Percentiles rank a stretch among this genome's conserved stretches.
These are phyloP conservation scores for Lepidocyrtoides sp. DNA, from an alignment of 2,888 invertebrate genomes.

Conservation along the genomic window DNA sequence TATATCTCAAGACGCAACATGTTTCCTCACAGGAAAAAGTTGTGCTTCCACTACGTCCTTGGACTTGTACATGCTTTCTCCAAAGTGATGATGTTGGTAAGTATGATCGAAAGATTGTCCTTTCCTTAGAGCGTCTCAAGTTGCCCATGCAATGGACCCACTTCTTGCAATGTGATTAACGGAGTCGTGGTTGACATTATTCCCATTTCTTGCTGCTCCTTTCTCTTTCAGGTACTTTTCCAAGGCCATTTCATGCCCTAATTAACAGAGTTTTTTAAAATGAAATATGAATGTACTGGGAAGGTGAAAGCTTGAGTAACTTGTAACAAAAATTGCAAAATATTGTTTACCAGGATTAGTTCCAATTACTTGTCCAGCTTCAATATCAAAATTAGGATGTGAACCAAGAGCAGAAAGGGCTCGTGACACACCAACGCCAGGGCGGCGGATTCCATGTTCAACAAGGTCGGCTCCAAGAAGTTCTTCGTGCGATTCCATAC, in stretches of 20 bases:
- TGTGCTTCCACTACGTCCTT: too few species aligned
- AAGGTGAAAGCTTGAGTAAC: background rate
- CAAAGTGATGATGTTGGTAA: too few species aligned
- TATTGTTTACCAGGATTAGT: slow-evolving; percentile 84
- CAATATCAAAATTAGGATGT: slow-evolving; percentile 84
- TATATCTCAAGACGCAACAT: background rate
- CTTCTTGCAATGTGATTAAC: slow-evolving; percentile 58
- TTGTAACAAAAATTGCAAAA: background rate
- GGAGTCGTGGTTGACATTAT: slow-evolving; percentile 66
- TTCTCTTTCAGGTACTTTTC: slow-evolving; percentile 83
- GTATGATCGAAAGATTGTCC: background rate
- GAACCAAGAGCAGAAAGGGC: slow-evolving; percentile 86
- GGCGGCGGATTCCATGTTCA: slow-evolving; percentile 91
- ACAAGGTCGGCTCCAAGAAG: slow-evolving; percentile 95
- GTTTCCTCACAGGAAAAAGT: background rate
- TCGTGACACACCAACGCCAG: slow-evolving; percentile 86
- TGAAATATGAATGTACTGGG: background rate
- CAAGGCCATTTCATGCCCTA: slow-evolving; percentile 85
- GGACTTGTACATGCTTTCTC: background rate
- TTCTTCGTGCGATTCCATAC: slow-evolving; percentile 94
- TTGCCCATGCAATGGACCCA: slow-evolving; percentile 76
- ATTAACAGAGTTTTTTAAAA: slow-evolving; percentile 43
- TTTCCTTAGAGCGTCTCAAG: slow-evolving; percentile 5
- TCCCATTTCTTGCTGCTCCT: slow-evolving; percentile 68
- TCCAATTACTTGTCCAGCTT: slow-evolving; percentile 84